Conservation (phyloP, 2,113 vertebrate genomes). For the Podilymbus podiceps region DNA sequence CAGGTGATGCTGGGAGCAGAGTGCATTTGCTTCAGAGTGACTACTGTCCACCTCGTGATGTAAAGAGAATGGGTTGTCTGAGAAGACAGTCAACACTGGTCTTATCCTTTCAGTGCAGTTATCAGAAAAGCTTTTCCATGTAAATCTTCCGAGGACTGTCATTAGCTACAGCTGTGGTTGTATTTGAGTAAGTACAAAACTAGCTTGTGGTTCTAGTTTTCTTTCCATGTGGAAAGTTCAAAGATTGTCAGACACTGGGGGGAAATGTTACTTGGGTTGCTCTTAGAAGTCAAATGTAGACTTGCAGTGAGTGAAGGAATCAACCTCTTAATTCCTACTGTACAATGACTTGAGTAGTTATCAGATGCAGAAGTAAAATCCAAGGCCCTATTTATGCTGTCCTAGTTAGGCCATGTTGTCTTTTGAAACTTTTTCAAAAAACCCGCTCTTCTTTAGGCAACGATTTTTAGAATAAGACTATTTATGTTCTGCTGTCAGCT, state of each 20-base stretch:
- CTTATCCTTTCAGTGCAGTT: not conserved
- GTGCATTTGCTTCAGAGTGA: not conserved
- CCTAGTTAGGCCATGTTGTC: not conserved
- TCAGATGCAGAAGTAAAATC: not conserved
- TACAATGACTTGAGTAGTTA: not conserved
- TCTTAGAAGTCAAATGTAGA: not conserved
- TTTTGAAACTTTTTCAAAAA: not conserved
- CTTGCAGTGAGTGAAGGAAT: not conserved
- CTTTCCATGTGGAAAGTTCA: not conserved
- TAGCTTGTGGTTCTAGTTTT: not conserved
- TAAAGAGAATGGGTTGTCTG: not conserved
- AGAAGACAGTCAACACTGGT: not conserved
- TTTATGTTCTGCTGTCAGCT: not conserved
- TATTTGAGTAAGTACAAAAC: not conserved
- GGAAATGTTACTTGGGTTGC: not conserved
- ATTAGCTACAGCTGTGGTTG: not conserved
- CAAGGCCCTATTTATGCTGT: not conserved
- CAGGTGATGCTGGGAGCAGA: not conserved
- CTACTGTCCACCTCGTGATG: not conserved
- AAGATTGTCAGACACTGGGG: not conserved
- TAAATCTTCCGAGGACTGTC: not conserved
- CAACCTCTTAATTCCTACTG: not conserved
- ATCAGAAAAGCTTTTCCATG: not conserved
- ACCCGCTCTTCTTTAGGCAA: not conserved
- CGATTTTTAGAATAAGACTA: not conserved